Evolutionary conservation across 2,888 invertebrate genomes (phyloP).

Genomic region (Caenorhabditis angaria): DNA sequence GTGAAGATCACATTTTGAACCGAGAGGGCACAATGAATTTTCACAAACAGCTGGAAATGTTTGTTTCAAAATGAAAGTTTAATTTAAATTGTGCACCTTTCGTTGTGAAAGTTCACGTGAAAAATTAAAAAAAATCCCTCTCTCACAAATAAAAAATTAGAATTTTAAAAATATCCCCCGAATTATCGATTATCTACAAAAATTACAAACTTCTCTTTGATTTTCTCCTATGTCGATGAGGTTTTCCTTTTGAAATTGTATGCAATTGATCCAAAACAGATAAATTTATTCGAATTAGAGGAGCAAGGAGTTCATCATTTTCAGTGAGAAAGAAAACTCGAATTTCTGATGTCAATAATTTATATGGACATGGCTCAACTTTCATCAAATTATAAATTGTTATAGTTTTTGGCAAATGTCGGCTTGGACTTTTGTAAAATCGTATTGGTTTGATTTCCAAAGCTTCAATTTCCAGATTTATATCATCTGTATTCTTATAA

Average conservation of each 20-base stretch:
- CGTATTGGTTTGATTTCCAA: constrained; percentile 22
- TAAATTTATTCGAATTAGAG: constrained; percentile 45
- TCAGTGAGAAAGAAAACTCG: constrained; percentile 36
- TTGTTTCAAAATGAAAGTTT: background rate
- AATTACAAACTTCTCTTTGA: constrained; percentile 35
- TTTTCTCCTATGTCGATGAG: constrained; percentile 45
- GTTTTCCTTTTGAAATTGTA: constrained; percentile 40
- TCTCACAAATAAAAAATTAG: too few species aligned
- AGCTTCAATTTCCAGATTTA: constrained; percentile 23
- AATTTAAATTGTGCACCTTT: background rate
- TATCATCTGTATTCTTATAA: constrained; percentile 11
- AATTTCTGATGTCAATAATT: constrained; percentile 26
- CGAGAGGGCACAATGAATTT: constrained; percentile 49
- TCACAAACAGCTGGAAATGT: constrained; percentile 55
- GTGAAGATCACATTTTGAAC: constrained; percentile 52
- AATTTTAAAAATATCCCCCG: too few species aligned
- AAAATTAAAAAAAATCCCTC: background rate
- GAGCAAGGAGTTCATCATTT: constrained; percentile 33
- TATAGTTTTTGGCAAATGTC: constrained; percentile 16
- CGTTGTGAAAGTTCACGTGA: background rate
- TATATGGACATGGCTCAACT: constrained; percentile 35
- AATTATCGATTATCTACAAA: background rate
- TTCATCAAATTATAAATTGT: constrained; percentile 15
- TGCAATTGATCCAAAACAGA: constrained; percentile 50
- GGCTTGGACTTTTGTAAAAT: constrained; percentile 44